These are phyloP conservation scores for Baccha elongata DNA, from an alignment of 2,888 invertebrate genomes.

Conservation along the genomic window DNA sequence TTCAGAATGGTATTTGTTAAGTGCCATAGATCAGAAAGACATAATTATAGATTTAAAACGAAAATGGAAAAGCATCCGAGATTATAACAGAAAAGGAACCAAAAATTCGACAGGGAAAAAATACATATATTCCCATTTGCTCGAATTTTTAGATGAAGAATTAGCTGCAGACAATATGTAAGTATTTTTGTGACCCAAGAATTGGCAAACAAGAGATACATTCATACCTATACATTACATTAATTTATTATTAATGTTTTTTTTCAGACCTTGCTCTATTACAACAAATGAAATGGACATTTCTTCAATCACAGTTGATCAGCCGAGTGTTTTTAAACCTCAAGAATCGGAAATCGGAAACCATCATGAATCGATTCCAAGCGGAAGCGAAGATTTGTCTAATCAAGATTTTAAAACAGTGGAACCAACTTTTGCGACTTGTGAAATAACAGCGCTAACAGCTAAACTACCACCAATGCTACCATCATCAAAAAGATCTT, in stretches of 20 bases:
- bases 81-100: slow-evolving; percentile 22
- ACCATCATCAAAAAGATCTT: not conserved
- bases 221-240: not conserved
- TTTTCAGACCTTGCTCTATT: not conserved
- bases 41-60: slow-evolving; percentile 13
- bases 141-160: slow-evolving; percentile 6
- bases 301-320: too few species aligned
- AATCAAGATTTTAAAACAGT: not conserved
- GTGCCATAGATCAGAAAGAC: not conserved
- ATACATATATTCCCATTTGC: slow-evolving; percentile 29
- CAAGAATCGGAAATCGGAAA: not conserved
- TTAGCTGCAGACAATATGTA: not conserved
- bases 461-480: not conserved
- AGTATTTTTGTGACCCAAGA: not conserved
- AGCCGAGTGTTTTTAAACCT: too few species aligned
- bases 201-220: not conserved
- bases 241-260: not conserved
- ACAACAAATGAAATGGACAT: not conserved
- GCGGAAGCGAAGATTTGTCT: not conserved
- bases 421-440: not conserved
- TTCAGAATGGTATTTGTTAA: not conserved
- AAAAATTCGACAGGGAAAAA: slow-evolving; percentile 9
- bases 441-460: not conserved
- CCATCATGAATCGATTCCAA: too few species aligned
- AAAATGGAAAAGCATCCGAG: slow-evolving; percentile 33